Evolutionary conservation across 1,140 invertebrate genomes (phyloP), one percentile per base, ranked within the genome.

Genomic region (Drosophila kanapiae): DNA sequence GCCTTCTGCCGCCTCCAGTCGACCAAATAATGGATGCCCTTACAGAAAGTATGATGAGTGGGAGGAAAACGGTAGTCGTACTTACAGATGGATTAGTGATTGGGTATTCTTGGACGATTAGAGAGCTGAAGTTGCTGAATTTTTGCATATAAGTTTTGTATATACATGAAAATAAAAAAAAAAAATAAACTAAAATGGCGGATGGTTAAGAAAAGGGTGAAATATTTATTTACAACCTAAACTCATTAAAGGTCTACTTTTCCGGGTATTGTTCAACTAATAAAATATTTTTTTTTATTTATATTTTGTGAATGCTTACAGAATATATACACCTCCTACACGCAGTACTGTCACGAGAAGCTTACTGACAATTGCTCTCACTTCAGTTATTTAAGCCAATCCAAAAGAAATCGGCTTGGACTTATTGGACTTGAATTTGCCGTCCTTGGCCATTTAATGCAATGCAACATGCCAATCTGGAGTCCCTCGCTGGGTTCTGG

Each of bases 401-500:
- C 27, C 37, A 5, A 49, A 63, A 43, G 72, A 57, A 75, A 58
- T 49, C 37, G 70, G 49, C 42, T 58, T 58, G 45, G 43, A 64
- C 45, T 75, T 75, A 59, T 68, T 75, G 40, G 37, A 70, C 75
- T 62, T 61, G 51, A 78, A 53, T 62, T 40, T 45, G 27, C 62
- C 75, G 75, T 71, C 65, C 75, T 78, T 78, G 65, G 49, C 45
- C 61, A 67, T 77, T 62, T 59, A 60, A 76, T 62, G 72, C 37
- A 83, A 80, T 88, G 68, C 79, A 86, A 85, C 54, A 75, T 85
- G 80, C 63, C 84, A 88, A 84, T 81, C 78, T 61, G 51, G 45
- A 70, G 70, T 51, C 56, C 65, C 53, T 75, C 75, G 58, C 53
- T 61, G 35, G 51, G 29, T 68, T 58, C 63, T 72, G 70, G 67